Percentiles rank a stretch among this genome's conserved stretches.
Evolutionary conservation across 2,797 vertebrate species (phyloP).

Genomic region (Alca torda): DNA sequence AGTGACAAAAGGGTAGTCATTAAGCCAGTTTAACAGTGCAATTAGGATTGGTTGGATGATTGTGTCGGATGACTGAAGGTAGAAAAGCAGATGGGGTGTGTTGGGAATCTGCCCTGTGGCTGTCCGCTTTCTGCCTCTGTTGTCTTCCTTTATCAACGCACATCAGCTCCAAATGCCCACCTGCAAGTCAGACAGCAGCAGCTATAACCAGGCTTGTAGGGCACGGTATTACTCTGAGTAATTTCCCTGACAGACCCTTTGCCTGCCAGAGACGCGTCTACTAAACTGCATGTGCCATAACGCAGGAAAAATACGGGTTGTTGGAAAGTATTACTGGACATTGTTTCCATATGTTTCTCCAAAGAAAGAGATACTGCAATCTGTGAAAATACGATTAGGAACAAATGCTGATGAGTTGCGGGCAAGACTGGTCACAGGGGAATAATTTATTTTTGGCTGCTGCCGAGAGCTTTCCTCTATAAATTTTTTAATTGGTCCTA

Average conservation of each 20-base stretch:
- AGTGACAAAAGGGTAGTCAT: neutral
- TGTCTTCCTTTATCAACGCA: neutral
- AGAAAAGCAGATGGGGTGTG: neutral
- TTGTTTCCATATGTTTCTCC: neutral
- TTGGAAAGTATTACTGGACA: neutral
- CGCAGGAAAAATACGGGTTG: neutral
- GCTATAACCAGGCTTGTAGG: neutral
- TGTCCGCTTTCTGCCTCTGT: neutral
- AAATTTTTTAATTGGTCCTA: neutral
- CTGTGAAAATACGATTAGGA: neutral
- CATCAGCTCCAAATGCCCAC: neutral
- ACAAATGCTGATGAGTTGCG: neutral
- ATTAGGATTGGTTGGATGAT: neutral
- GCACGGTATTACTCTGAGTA: neutral
- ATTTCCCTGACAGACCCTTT: neutral
- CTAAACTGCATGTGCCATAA: neutral
- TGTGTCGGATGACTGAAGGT: neutral
- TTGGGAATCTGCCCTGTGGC: neutral
- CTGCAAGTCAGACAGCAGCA: neutral
- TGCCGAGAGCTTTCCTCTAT: neutral
- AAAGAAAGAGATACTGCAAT: neutral
- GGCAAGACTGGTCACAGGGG: neutral
- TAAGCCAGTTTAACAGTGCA: neutral
- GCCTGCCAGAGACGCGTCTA: neutral
- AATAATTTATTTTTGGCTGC: neutral